Evolutionary conservation across 1,140 invertebrate genomes (phyloP).

Genomic region (Dinothrombium tinctorium): DNA sequence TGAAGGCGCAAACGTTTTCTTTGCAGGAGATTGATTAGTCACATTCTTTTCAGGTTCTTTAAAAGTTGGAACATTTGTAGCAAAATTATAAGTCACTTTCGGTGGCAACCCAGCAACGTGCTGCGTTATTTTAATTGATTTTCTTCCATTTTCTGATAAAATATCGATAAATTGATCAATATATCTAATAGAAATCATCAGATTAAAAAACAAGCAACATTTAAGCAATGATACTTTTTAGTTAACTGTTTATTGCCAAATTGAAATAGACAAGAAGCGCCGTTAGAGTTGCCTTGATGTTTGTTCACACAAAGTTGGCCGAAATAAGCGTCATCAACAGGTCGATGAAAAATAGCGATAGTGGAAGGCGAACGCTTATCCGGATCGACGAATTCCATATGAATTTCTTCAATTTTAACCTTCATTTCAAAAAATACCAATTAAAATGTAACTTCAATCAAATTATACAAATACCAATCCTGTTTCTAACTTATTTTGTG

Average conservation of each 20-base stretch:
- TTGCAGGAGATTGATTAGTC: not conserved
- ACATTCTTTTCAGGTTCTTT: not conserved
- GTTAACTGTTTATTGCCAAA: not conserved
- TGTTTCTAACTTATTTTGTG: too few species aligned
- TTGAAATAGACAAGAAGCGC: not conserved
- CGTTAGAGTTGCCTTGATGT: slow-evolving; percentile 23
- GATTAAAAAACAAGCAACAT: not conserved
- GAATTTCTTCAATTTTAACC: slow-evolving; percentile 9
- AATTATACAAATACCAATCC: too few species aligned
- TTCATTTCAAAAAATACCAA: too few species aligned
- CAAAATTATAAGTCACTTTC: slow-evolving; percentile 38
- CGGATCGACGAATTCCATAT: slow-evolving; percentile 7
- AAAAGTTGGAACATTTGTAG: not conserved
- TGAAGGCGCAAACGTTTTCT: slow-evolving; percentile 2
- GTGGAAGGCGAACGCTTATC: slow-evolving; percentile 30
- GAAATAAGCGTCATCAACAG: slow-evolving; percentile 58
- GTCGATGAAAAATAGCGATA: slow-evolving; percentile 55
- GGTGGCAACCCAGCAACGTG: slow-evolving; percentile 46
- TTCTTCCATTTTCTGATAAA: slow-evolving; percentile 69
- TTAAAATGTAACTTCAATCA: too few species aligned
- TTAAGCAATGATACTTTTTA: not conserved
- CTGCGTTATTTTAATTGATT: slow-evolving; percentile 59
- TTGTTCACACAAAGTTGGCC: slow-evolving; percentile 72
- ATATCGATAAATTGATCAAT: slow-evolving; percentile 81
- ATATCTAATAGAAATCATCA: slow-evolving; percentile 27